phyloP scores from a whole-genome alignment of 2,113 vertebrate genomes.

The Mobula birostris region DNA sequence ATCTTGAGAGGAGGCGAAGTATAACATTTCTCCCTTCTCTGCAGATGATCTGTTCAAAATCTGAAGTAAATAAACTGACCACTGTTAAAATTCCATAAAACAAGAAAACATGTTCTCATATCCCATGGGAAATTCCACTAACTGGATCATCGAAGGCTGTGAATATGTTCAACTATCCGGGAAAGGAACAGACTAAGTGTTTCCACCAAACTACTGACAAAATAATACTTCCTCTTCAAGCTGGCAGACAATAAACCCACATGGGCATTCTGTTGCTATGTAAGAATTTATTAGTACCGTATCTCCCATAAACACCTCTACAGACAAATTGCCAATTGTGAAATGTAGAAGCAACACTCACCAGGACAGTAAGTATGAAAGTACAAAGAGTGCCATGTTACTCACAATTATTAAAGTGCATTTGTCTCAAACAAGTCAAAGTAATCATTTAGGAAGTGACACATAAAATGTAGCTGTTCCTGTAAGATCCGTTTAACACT shows the following conservation, averaged over 20 bases:
- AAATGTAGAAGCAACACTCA: neutral
- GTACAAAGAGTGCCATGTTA: too few relatives aligned
- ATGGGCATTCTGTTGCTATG: neutral
- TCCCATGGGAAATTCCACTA: neutral
- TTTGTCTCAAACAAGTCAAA: too few relatives aligned
- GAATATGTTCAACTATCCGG: neutral
- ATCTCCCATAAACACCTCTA: neutral
- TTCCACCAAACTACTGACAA: neutral
- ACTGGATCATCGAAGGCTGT: neutral
- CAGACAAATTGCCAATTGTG: neutral
- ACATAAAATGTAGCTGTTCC: too few relatives aligned
- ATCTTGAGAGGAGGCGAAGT: neutral
- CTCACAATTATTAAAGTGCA: too few relatives aligned
- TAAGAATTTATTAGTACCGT: neutral
- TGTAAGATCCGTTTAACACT: too few relatives aligned
- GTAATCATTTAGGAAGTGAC: too few relatives aligned
- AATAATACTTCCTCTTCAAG: neutral
- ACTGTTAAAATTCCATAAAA: neutral
- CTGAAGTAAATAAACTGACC: neutral
- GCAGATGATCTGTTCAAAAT: neutral
- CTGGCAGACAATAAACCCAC: neutral
- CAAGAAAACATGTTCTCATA: neutral
- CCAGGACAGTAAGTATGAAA: neutral
- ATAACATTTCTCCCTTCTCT: neutral
- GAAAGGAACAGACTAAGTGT: neutral